phyloP scores from a whole-genome alignment of 2,888 invertebrate genomes.

The Tholera decimalis region DNA sequence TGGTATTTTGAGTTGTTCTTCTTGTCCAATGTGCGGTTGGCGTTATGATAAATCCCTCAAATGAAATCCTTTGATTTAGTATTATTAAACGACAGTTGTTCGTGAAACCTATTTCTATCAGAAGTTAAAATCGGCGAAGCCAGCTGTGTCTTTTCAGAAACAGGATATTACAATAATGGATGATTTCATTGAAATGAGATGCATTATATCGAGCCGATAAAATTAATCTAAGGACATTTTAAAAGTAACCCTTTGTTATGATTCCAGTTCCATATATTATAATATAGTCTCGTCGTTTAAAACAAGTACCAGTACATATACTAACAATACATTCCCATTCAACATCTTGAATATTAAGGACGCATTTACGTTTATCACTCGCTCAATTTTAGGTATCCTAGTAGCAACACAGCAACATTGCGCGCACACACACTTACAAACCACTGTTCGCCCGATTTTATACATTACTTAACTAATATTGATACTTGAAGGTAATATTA shows the following conservation, averaged over 20 bases:
- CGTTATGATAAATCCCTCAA: background rate
- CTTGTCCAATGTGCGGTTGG: background rate
- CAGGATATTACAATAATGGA: background rate
- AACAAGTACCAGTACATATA: constrained; percentile 17
- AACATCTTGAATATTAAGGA: background rate
- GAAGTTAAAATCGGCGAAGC: background rate
- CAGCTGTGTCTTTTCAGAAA: background rate
- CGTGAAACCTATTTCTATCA: background rate
- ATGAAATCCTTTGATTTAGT: background rate
- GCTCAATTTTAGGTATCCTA: no score
- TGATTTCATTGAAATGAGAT: background rate
- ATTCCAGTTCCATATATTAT: constrained; percentile 5
- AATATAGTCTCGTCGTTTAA: background rate
- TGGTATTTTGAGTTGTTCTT: background rate
- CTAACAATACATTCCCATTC: constrained; percentile 5
- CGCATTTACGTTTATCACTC: no score
- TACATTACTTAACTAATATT: no score
- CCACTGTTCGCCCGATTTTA: no score
- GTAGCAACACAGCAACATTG: no score
- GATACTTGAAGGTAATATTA: no score
- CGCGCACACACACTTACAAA: no score
- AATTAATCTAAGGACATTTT: background rate
- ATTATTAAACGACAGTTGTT: background rate
- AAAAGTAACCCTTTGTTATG: background rate
- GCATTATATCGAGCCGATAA: constrained; percentile 1